Conservation (phyloP, 2,797 vertebrate species). For the Enteromius afrohamiltoni region DNA sequence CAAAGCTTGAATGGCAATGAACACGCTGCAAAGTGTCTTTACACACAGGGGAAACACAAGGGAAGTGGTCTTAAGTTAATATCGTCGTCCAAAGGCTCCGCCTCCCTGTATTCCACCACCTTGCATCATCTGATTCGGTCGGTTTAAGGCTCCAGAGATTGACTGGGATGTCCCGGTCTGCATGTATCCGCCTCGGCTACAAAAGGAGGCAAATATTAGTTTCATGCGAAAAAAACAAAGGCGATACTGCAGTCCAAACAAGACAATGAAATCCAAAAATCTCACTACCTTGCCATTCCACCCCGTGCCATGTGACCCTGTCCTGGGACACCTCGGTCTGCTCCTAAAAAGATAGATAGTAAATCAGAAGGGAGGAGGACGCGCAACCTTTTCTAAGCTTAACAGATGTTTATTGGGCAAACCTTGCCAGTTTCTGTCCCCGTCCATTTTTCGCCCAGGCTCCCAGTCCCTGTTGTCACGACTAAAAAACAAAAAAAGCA, state of each 20-base stretch:
- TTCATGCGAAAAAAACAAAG: background rate
- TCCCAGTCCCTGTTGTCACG: constrained; percentile 92
- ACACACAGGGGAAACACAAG: background rate
- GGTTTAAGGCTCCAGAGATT: constrained; percentile 77
- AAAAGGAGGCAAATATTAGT: constrained; percentile 27
- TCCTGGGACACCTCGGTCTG: constrained; percentile 81
- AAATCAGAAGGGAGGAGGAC: background rate
- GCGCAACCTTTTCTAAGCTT: background rate
- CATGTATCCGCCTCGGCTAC: constrained; percentile 84
- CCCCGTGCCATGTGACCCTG: constrained; percentile 86
- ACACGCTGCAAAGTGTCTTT: constrained; percentile 54
- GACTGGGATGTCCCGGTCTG: constrained; percentile 82
- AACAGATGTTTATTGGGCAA: background rate
- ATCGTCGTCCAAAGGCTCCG: constrained; percentile 78
- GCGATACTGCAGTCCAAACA: no score
- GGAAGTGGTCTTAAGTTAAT: constrained; percentile 65
- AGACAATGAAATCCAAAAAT: background rate
- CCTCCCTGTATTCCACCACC: constrained; percentile 79
- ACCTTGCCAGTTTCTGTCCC: constrained; percentile 83
- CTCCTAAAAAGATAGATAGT: constrained; percentile 68
- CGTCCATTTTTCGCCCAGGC: constrained; percentile 85
- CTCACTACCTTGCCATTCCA: constrained; percentile 85
- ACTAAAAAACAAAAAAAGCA: constrained; percentile 40
- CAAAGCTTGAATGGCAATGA: constrained; percentile 57
- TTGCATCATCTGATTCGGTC: constrained; percentile 81